Conservation (phyloP, 2,888 invertebrate genomes). For the Anorthoa munda region DNA sequence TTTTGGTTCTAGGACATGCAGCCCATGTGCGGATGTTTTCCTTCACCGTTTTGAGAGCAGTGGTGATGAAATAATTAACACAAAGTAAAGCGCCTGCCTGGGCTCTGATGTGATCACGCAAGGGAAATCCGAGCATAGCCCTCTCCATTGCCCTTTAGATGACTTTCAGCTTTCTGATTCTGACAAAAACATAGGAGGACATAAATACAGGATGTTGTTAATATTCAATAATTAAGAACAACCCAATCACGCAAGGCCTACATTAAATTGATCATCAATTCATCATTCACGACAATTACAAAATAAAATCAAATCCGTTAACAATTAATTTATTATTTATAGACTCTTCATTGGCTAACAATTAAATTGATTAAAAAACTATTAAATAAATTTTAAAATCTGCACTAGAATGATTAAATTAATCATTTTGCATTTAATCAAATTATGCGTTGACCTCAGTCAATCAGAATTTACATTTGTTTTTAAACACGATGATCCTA, state of each 20-base stretch:
- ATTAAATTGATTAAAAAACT: conserved; percentile 14
- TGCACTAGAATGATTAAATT: not conserved
- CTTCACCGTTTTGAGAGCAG: too few relatives aligned
- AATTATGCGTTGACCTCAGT: conserved; percentile 34
- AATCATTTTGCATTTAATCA: not conserved
- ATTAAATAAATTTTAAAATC: conserved; percentile 3
- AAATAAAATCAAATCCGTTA: conserved; percentile 20
- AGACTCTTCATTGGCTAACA: conserved; percentile 6
- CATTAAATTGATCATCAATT: conserved; percentile 15
- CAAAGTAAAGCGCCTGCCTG: too few relatives aligned
- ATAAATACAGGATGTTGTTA: conserved; percentile 19
- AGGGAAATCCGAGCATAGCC: too few relatives aligned
- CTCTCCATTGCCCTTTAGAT: too few relatives aligned
- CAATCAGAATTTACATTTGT: conserved; percentile 43
- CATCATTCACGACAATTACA: conserved; percentile 32
- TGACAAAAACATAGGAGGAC: not conserved
- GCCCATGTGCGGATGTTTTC: too few relatives aligned
- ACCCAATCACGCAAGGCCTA: conserved; percentile 31
- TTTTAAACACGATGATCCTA: conserved; percentile 12
- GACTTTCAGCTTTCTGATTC: too few relatives aligned
- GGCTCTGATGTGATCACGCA: too few relatives aligned
- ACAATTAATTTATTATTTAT: conserved; percentile 21
- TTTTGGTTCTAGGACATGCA: too few relatives aligned
- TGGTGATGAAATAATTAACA: too few relatives aligned
- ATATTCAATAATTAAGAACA: conserved; percentile 6